Conservation (phyloP, 2,797 vertebrate genomes). For the Dallia pectoralis region DNA sequence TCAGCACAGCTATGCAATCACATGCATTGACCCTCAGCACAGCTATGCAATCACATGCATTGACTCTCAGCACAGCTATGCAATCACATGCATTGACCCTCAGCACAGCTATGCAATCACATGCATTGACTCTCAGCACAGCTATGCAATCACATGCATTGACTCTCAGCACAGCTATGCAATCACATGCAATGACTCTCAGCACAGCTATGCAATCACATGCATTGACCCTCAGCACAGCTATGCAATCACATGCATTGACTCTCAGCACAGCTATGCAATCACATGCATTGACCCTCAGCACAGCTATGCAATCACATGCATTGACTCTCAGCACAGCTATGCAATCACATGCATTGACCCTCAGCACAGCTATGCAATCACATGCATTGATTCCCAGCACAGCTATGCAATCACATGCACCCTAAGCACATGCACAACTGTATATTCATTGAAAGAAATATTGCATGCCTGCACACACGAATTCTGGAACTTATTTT, state of each 20-base stretch:
- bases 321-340: neutral
- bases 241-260: neutral
- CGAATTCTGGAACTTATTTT: constrained; percentile 14
- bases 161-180: neutral
- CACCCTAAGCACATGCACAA: neutral
- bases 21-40: neutral
- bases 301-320: neutral
- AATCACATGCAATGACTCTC: neutral
- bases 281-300: neutral
- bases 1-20: neutral
- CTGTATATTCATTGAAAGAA: neutral
- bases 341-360: neutral
- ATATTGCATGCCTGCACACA: neutral
- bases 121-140: neutral
- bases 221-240: neutral
- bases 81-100: neutral
- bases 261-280: neutral
- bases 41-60: neutral
- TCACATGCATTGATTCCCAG: neutral
- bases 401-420: neutral
- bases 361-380: neutral
- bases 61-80: neutral
- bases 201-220: neutral
- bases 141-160: neutral
- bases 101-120: neutral